Evolutionary conservation across 2,797 vertebrate genomes (phyloP), one percentile per base, ranked within the genome.

Genomic region (Fistularia commersonii): DNA sequence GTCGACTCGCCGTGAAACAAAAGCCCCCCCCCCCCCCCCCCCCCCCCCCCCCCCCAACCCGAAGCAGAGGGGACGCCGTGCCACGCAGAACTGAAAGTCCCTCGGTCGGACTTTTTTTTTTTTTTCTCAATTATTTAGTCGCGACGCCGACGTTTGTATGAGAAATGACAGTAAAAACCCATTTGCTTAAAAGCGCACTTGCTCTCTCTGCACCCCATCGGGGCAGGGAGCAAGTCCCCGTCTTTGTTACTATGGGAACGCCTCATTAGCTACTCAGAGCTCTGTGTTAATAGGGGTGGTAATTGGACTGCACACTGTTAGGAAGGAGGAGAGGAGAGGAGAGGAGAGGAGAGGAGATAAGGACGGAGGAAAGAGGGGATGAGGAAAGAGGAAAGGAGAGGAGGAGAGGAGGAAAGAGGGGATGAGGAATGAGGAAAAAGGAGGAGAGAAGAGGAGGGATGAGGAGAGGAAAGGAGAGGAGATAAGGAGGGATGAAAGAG

Each of bases 1-100:
- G 68, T 44, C 74, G 69, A 72, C 72, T 67, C n/a, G 7, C 50
- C 35, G 69, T 51, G 61, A 81, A 84, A 66, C 34, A 54, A 64
- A 66, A 47, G 42, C 45, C 47, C 41, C 54, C 42, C 70, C 67
- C 54, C 32, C 78, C 72, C 72, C 77, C 69, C 52, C 74, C 82
- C 70, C 49, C 50, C 12, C 51, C 67, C 61, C 73, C 58, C 43
- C 75, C n/a, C n/a, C n/a, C n/a, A n/a, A n/a, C n/a, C n/a, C n/a
- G 45, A 53, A 77, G 51, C 76, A 81, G 74, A 77, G 84, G 78
- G 69, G 48, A 67, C 66, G 69, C 60, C 57, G 45, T 76, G 60
- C 77, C 80, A 81, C 79, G 74, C 82, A 81, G 69, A 58, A 44
- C 51, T 58, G 44, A 57, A 15, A 74, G 64, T 65, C 62, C 39